Evolutionary conservation across 2,113 vertebrate genomes (phyloP), one percentile per base, ranked within the genome.

Genomic region (Eulemur rufifrons): DNA sequence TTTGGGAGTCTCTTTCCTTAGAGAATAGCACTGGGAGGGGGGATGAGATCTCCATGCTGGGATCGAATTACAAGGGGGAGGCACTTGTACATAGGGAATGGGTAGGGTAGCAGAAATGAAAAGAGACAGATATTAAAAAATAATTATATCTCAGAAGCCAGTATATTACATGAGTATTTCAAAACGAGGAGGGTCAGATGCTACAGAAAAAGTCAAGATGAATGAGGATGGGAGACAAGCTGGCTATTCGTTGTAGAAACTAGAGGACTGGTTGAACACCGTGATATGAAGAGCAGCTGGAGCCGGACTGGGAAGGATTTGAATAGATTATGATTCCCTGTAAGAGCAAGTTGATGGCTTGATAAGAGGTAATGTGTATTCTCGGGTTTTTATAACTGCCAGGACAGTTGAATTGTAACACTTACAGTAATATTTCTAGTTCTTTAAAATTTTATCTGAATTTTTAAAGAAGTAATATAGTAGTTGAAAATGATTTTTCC

Each of bases 11-110:
- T 0, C 56, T 80, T n/a, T 50, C 69, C 32, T 64, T 52, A 37
- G n/a, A 8, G 34, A 59, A 15, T 7, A 29, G 39, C 23, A 23
- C 17, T 0, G 0, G 7, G n/a, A 74, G 29, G 13, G 23, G n/a
- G 42, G 6, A 17, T 23, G 15, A 34, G 34, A 8, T 34, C 32
- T 25, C 12, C 18, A 1, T 54, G 52, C 2, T 47, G 12, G 7
- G 7, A 21, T 45, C 2, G 0, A 50, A 8, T 8, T 42, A 11
- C 2, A 29, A 93, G n/a, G 73, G 39, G 86, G 20, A 39, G 13
- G 54, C 32, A 3, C 6, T 27, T 69, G 42, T n/a, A 52, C 54
- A 59, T 63, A 32, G 47, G 42, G 27, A 29, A 23, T 5, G 52
- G 34, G 15, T 11, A 37, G 10, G 66, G 42, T 59, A 50, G 39